Evolutionary conservation across 2,888 invertebrate genomes (phyloP), one percentile per base, ranked within the genome.

Genomic region (Stegophylla sp.): DNA sequence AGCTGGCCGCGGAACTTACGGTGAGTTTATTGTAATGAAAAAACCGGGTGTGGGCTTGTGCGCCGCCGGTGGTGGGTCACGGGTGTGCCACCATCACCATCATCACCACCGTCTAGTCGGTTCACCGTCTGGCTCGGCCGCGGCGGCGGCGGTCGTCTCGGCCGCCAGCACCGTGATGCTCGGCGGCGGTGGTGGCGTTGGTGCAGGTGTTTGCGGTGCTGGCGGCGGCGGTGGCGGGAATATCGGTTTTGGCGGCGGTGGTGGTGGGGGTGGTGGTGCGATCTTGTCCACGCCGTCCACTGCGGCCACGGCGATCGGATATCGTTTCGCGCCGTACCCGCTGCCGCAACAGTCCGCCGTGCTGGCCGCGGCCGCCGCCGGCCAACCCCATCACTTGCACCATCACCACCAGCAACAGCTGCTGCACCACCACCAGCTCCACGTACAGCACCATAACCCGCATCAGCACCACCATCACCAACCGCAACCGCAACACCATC

Each of bases 1-100:
- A 88, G 94, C 95, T 86, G 95, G 95, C 86, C 93, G 96, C 89
- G 95, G 95, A 89, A 94, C 95, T 90, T 96, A 96, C 92, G 96
- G 96, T 96, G 95, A 96, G 96, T 95, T 83, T 74, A 71, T 95
- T 91, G 92, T 94, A 91, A 92, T 92, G 90, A 90, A 74, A 73
- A 74, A 74, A 73, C 23, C 72, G 3, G 72, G 66, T 43, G 73
- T 41, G 66, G 73, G 81, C 43, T 51, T 59, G 43, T 67, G 66
- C 28, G 53, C 53, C 28, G 81, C 67, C 56, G 48, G 77, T 10
- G 67, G 67, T 45, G 67, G 77, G 45, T 77, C 77, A n/a, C 69
- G 69, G 5, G 77, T 69, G 56, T 77, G 77, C 45, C 77, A 77
- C 59, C 77, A 69, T 76, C 81, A 75, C 77, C 64, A 83, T 51